Base-by-base conservation (phyloP, 2,797 vertebrate genomes). In the Pagetopsis macropterus region DNA sequence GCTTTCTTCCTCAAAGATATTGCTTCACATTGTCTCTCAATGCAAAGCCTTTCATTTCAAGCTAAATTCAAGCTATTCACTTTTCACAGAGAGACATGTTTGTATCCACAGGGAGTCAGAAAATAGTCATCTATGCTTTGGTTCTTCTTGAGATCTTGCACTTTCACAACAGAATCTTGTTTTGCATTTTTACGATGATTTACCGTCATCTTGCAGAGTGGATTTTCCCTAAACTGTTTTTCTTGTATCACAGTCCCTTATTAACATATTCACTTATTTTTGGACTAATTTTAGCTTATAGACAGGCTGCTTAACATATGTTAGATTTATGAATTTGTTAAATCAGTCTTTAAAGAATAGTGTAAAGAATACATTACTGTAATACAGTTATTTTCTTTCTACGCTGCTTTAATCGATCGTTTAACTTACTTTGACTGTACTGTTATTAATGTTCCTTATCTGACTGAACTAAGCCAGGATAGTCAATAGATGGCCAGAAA, bases 1-100 rank as follows among this genome's bases (percentile, higher is more conserved):
- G 60, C 33, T 16, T 12, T 27, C 33, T 71, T 54, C 57, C 41
- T 40, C 58, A 64, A 43, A 71, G 54, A 64, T 65, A 70, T 51
- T 61, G 50, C 62, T 71, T 64, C 68, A 57, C 23, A 62, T 54
- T 67, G 48, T 78, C 45, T 69, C 33, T 21, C 27, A 60, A 56
- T 68, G 17, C 55, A 76, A 75, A 83, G 55, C 37, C 41, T 55
- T 65, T 57, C 52, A 72, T 85, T 84, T 80, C 69, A 83, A 74
- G 64, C 65, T 57, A 41, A 84, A 79, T 75, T 79, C 40, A 81
- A 60, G 64, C 58, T 72, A 49, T 69, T 75, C 31, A 64, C 71
- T 68, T 75, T 79, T 71, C 40, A 59, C 57, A 49, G 43, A 37
- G n/a, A 43, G 27, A 75, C 13, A 46, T 9, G 49, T 71, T 61